Evolutionary conservation across 2,113 vertebrate genomes (phyloP).

Genomic region (Halichoerus grypus): DNA sequence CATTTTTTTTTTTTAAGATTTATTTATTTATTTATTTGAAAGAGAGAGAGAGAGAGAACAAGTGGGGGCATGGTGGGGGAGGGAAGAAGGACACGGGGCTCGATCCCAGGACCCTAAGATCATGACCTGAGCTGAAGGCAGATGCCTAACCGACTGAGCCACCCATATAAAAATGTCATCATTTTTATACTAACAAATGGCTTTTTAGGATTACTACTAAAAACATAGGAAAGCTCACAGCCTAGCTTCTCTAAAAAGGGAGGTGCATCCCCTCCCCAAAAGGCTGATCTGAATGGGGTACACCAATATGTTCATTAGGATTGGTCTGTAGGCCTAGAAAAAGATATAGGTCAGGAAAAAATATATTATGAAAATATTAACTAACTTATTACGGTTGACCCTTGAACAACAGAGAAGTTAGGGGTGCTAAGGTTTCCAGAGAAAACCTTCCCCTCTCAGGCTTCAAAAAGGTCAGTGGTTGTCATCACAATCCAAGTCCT

Average conservation of each 20-base stretch:
- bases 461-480: neutral
- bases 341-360: neutral
- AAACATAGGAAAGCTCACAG: neutral
- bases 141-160: neutral
- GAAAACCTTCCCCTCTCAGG: neutral
- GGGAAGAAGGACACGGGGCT: neutral
- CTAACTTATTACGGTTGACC: neutral
- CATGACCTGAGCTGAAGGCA: neutral
- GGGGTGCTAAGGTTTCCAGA: neutral
- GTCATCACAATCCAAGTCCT: neutral
- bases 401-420: neutral
- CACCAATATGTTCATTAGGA: neutral
- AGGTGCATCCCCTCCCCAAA: neutral
- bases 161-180: neutral
- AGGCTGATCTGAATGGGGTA: neutral
- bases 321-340: neutral
- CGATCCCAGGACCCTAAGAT: neutral
- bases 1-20: neutral
- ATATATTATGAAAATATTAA: neutral
- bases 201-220: neutral
- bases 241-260: neutral
- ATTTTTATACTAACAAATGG: neutral
- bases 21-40: neutral
- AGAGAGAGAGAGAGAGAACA: neutral
- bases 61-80: neutral